phyloP scores from a whole-genome alignment of 2,888 invertebrate species.

The Cerastis leucographa region DNA sequence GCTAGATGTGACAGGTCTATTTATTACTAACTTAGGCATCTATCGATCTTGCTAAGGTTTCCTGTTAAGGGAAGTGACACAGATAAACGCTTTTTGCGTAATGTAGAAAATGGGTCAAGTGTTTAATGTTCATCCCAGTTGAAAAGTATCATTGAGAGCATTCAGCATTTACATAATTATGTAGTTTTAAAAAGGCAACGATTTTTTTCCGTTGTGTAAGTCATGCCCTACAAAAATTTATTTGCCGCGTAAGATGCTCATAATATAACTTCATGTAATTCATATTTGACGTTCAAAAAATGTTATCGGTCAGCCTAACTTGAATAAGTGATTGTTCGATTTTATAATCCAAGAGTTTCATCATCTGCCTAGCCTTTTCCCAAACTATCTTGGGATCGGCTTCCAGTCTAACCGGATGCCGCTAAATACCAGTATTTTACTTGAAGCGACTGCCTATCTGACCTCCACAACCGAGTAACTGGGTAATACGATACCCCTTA shows the following conservation, averaged over 20 bases:
- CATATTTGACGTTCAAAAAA: neutral
- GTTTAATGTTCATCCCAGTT: conserved; percentile 1
- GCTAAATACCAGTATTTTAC: too few relatives aligned
- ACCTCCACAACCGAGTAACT: too few relatives aligned
- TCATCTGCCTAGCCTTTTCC: too few relatives aligned
- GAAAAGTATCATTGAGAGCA: neutral
- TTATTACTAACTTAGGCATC: neutral
- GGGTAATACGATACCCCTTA: too few relatives aligned
- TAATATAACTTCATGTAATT: neutral
- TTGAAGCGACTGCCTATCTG: too few relatives aligned
- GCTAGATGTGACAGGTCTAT: neutral
- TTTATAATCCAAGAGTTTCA: neutral
- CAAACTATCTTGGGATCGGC: too few relatives aligned
- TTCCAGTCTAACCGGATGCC: too few relatives aligned
- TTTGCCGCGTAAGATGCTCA: neutral
- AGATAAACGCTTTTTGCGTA: neutral
- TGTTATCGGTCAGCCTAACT: neutral
- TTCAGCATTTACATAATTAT: neutral
- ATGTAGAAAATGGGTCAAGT: neutral
- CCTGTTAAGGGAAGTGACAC: neutral
- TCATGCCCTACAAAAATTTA: neutral
- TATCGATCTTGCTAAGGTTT: neutral
- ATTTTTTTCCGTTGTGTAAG: neutral
- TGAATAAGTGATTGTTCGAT: neutral
- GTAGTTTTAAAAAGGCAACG: too few relatives aligned